These are phyloP conservation scores for Acanthacorydalis orientalis DNA, from an alignment of 2,888 invertebrate species.

Conservation along the genomic window DNA sequence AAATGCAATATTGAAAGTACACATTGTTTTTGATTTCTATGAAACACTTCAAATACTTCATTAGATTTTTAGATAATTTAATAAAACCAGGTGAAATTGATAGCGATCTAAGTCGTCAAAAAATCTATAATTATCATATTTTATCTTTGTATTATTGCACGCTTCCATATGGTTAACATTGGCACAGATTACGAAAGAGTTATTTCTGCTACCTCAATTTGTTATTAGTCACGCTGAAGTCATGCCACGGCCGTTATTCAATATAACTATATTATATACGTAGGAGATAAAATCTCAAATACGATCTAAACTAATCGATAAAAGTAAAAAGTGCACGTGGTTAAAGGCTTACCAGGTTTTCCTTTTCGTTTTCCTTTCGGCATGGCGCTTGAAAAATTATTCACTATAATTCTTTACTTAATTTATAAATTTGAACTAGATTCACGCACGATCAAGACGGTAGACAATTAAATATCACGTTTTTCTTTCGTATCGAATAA, in stretches of 20 bases:
- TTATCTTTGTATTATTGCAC: not conserved
- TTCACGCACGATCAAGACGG: conserved; percentile 61
- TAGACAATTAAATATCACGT: conserved; percentile 56
- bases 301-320: not conserved
- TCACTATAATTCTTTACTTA: conserved; percentile 20
- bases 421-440: conserved; percentile 37
- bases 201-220: no score
- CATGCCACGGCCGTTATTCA: no score
- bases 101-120: no score
- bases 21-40: no score
- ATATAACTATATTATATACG: no score
- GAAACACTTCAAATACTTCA: no score
- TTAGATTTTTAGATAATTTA: no score
- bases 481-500: conserved; percentile 50
- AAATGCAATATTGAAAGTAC: no score
- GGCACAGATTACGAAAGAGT: no score
- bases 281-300: not conserved
- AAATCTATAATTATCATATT: no score
- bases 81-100: no score
- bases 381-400: conserved; percentile 26
- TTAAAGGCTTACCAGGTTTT: conserved; percentile 42
- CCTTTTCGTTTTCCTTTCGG: conserved; percentile 63
- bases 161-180: not conserved
- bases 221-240: no score
- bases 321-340: conserved; percentile 7